Conservation (phyloP, 2,888 invertebrate species). For the Synanthedon myopaeformis region DNA sequence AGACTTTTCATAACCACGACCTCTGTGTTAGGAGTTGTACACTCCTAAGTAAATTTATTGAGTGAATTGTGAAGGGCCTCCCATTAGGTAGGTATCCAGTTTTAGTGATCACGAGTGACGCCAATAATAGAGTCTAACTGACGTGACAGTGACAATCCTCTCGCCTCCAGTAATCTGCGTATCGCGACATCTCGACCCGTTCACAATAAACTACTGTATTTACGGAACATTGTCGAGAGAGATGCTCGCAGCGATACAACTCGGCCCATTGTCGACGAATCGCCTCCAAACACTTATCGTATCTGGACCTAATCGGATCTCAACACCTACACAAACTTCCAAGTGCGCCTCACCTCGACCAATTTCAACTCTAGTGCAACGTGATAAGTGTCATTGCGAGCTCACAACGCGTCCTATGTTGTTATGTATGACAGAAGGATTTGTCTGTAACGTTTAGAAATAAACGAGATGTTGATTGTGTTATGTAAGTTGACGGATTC, state of each 20-base stretch:
- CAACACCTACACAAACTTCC: conserved; percentile 20
- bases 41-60: too few relatives aligned
- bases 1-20: too few relatives aligned
- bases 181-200: conserved; percentile 8
- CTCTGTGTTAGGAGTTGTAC: too few relatives aligned
- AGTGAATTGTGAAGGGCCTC: too few relatives aligned
- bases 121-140: neutral
- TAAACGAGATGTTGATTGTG: conserved; percentile 61
- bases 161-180: conserved; percentile 2
- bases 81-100: too few relatives aligned
- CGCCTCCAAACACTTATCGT: conserved; percentile 49
- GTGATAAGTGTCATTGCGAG: conserved; percentile 6
- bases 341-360: neutral
- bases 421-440: conserved; percentile 54
- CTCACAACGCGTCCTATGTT: conserved; percentile 16
- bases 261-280: conserved; percentile 47
- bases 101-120: neutral
- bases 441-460: conserved; percentile 59
- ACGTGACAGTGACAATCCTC: neutral
- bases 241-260: conserved; percentile 38
- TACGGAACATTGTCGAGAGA: conserved; percentile 44
- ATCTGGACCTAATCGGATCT: conserved; percentile 61
- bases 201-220: conserved; percentile 48
- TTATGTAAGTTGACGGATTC: conserved; percentile 51
- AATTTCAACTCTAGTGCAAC: conserved; percentile 15